Percentiles rank a stretch among this genome's conserved stretches.
These are phyloP conservation scores for Sipha flava DNA, from an alignment of 1,140 invertebrate species.

Conservation along the genomic window DNA sequence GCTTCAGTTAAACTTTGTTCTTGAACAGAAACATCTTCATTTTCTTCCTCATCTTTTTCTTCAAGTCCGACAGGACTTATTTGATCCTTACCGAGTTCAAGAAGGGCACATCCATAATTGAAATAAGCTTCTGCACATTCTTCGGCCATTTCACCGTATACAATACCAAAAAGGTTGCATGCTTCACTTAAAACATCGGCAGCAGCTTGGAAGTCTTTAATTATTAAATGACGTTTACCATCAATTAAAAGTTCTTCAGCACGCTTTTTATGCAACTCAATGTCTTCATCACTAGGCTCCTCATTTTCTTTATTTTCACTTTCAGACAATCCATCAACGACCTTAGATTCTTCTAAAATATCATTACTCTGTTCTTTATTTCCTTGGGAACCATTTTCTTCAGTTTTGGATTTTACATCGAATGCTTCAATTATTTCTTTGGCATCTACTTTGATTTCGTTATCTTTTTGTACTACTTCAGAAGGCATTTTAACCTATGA, in stretches of 20 bases:
- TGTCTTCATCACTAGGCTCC: not conserved
- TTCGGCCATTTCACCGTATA: constrained; percentile 65
- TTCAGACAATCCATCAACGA: not conserved
- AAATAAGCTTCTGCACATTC: constrained; percentile 78
- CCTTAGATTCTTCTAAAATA: not conserved
- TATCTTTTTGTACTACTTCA: constrained; percentile 8
- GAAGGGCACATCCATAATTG: constrained; percentile 65
- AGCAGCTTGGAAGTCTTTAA: constrained; percentile 70
- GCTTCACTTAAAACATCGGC: constrained; percentile 65
- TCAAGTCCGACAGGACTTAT: constrained; percentile 49
- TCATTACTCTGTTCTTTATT: not conserved
- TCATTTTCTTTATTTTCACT: constrained; percentile 30
- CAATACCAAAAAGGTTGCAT: constrained; percentile 58
- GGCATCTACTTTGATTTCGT: not conserved
- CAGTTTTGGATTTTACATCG: not conserved
- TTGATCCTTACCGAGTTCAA: constrained; percentile 57
- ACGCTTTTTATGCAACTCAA: not conserved
- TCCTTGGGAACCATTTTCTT: not conserved
- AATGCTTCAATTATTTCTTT: not conserved
- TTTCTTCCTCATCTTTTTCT: constrained; percentile 42
- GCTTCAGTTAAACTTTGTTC: constrained; percentile 38
- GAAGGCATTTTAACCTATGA: constrained; percentile 22
- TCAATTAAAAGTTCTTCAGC: constrained; percentile 2
- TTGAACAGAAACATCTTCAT: constrained; percentile 34
- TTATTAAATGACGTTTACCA: constrained; percentile 48